Evolutionary conservation across 2,113 vertebrate genomes (phyloP).

Genomic region (Hippocampus barbouri): DNA sequence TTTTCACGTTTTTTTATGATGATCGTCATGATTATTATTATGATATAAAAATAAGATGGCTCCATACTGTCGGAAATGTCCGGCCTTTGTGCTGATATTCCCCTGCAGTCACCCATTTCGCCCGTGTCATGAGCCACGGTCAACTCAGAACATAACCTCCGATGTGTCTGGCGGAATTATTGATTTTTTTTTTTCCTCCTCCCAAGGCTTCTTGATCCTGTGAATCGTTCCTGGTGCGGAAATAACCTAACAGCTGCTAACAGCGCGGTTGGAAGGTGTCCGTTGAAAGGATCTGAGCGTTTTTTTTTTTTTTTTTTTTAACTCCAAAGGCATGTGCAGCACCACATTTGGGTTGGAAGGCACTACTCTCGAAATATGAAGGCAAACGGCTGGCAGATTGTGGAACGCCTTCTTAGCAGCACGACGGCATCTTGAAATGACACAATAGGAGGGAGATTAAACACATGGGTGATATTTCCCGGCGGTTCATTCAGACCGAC

Average conservation of each 20-base stretch:
- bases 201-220: conserved; percentile 1
- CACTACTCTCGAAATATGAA: background rate
- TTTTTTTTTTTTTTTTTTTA: too few relatives aligned
- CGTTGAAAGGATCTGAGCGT: background rate
- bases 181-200: background rate
- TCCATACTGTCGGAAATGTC: background rate
- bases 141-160: background rate
- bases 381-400: background rate
- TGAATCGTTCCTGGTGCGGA: background rate
- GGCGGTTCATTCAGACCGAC: background rate
- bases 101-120: background rate
- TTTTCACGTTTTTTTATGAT: too few relatives aligned
- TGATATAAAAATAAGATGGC: background rate
- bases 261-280: background rate
- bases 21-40: too few relatives aligned
- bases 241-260: background rate
- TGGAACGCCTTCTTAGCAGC: background rate
- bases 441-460: conserved; percentile 4
- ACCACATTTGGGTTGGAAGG: background rate
- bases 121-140: background rate
- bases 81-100: background rate
- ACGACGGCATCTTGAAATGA: background rate
- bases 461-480: conserved; percentile 3
- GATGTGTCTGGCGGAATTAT: background rate
- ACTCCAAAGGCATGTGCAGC: background rate